phyloP scores from a whole-genome alignment of 2,888 invertebrate species.

The Drosophila picticornis region DNA sequence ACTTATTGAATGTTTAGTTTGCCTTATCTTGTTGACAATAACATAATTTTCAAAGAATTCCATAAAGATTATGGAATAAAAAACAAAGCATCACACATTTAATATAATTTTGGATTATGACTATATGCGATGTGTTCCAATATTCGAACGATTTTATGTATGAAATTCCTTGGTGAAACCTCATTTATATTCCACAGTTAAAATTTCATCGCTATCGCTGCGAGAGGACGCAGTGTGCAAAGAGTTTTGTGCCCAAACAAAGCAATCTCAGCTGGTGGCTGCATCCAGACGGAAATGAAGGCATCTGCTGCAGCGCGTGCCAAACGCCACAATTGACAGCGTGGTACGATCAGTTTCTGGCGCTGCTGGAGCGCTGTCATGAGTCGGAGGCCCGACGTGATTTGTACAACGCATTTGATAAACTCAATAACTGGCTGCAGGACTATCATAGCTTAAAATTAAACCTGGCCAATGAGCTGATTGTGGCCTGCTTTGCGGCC shows the following conservation, averaged over 20 bases:
- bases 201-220: conserved; percentile 77
- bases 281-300: not conserved
- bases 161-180: not conserved
- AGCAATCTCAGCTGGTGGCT: conserved; percentile 68
- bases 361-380: conserved; percentile 23
- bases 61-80: not conserved
- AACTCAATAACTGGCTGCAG: conserved; percentile 50
- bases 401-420: conserved; percentile 52
- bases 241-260: conserved; percentile 54
- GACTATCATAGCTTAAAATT: conserved; percentile 61
- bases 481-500: conserved; percentile 39
- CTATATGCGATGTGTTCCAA: not conserved
- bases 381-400: conserved; percentile 26
- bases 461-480: conserved; percentile 41
- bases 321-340: conserved; percentile 42
- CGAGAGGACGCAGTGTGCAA: conserved; percentile 56
- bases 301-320: conserved; percentile 62
- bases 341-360: conserved; percentile 47
- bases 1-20: too few species aligned
- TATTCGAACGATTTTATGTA: not conserved
- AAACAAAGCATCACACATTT: not conserved
- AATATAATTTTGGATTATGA: not conserved
- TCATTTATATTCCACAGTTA: conserved; percentile 42
- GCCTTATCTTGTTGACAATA: too few species aligned
- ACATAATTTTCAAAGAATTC: too few species aligned